These are phyloP conservation scores for Muscidifurax raptorellus DNA, from an alignment of 1,140 invertebrate genomes.

Conservation along the genomic window DNA sequence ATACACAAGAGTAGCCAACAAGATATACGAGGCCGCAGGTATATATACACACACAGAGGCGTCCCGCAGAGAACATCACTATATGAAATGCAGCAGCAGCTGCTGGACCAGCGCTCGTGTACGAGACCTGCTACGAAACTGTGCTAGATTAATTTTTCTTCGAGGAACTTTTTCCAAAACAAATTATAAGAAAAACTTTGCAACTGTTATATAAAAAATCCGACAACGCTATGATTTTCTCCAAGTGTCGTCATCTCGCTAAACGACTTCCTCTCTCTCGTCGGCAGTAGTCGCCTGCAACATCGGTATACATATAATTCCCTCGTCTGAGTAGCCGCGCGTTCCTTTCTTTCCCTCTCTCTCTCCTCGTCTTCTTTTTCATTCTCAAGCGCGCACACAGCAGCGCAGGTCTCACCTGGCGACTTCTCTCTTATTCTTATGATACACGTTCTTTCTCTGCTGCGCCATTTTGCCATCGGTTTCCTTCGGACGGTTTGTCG, in stretches of 20 bases:
- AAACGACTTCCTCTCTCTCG: background rate
- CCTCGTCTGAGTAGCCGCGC: background rate
- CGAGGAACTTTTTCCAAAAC: too few species aligned
- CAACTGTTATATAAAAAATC: too few species aligned
- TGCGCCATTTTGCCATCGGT: conserved; percentile 38
- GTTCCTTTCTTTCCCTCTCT: conserved; percentile 49
- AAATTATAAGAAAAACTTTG: too few species aligned
- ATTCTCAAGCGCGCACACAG: conserved; percentile 42
- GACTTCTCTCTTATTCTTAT: conserved; percentile 25
- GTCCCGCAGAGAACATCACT: too few species aligned
- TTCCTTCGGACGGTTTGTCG: background rate
- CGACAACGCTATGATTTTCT: too few species aligned
- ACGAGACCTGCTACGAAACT: too few species aligned
- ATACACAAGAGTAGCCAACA: background rate
- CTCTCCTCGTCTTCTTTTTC: conserved; percentile 2
- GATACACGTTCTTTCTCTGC: background rate
- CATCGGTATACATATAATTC: too few species aligned
- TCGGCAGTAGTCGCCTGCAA: too few species aligned
- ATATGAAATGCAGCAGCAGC: background rate
- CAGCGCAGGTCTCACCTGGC: conserved; percentile 50
- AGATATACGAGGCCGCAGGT: background rate
- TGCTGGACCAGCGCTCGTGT: background rate
- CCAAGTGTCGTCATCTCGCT: background rate
- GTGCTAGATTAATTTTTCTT: too few species aligned
- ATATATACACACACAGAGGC: background rate